Evolutionary conservation across 2,113 vertebrate species (phyloP), one percentile per base, ranked within the genome.

Genomic region (Nibea coibor): DNA sequence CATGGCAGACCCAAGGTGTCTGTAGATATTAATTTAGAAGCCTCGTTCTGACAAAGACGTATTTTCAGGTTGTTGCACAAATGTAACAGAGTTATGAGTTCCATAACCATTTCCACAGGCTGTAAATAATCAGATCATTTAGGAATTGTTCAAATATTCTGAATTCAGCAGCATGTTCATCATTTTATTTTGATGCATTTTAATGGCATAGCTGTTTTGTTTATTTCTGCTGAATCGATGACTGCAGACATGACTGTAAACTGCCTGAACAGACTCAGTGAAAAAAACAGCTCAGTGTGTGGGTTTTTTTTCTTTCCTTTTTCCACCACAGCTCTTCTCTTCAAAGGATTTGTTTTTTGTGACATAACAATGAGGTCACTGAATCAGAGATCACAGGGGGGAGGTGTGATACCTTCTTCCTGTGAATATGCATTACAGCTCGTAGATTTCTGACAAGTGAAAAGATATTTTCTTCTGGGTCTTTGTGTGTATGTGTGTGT

Each of bases 321-420:
- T 61, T 19, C 17, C 5, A 62, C 10, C 7, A 0, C 10, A 8
- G 15, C 4, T 16, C 26, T 35, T 11, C 1, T 20, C 17, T 35
- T 39, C 20, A 69, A 42, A 42, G 50, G 10, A 1, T 57, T 16
- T 35, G 20, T 22, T 4, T 68, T 58, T 82, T 76, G 45, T 59
- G 11, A 48, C 19, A 14, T 20, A 22, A 56, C 56, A 68, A 20
- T 19, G 45, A 47, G n/a, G 65, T 47, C 42, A 47, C 11, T 57
- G 59, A 64, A 24, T 64, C 58, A 17, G 50, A 79, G 19, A 54
- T 15, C 16, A 24, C 2, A 31, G 35, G 16, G 26, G 26, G 28
- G 65, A 61, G 68, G 12, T 53, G 50, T 56, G 31, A 24, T n/a
- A n/a, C 24, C 43, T 73, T 73, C n/a, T 42, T 75, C 48, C 4